These are phyloP conservation scores for Apeltes quadracus DNA, from an alignment of 2,113 vertebrate species.

Conservation along the genomic window DNA sequence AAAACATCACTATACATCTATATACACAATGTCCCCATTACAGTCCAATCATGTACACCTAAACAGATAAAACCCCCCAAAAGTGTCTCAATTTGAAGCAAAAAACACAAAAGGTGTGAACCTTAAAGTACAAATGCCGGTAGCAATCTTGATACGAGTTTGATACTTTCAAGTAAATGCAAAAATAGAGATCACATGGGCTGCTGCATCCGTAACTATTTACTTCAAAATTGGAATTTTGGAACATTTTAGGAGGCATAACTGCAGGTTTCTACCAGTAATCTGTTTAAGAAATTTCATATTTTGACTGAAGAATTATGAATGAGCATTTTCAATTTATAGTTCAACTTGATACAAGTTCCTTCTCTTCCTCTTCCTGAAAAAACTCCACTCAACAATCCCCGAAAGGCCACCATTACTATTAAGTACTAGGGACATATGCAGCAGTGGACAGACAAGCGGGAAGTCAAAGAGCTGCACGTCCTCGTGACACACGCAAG, in stretches of 20 bases:
- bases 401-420: slow-evolving; percentile 56
- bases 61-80: slow-evolving; percentile 31
- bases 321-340: slow-evolving; percentile 23
- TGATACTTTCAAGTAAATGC: neutral
- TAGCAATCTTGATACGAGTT: neutral
- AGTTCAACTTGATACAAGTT: slow-evolving; percentile 9
- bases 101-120: neutral
- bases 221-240: neutral
- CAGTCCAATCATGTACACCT: slow-evolving; percentile 46
- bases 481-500: neutral
- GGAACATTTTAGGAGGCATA: slow-evolving; percentile 16
- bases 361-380: slow-evolving; percentile 19
- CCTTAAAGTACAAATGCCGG: slow-evolving; percentile 15
- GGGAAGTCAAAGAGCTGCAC: neutral
- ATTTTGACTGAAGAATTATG: slow-evolving; percentile 1
- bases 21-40: slow-evolving; percentile 70
- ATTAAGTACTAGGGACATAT: slow-evolving; percentile 7
- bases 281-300: slow-evolving; percentile 6
- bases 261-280: neutral
- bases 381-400: slow-evolving; percentile 18
- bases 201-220: neutral
- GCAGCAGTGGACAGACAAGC: neutral
- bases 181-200: slow-evolving; percentile 9
- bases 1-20: slow-evolving; percentile 72
- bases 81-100: slow-evolving; percentile 3